A percentile compares a stretch with the other conserved stretches of the same genome.
Evolutionary conservation across 2,888 invertebrate genomes (phyloP).

Genomic region (Acanthopleura granulata): DNA sequence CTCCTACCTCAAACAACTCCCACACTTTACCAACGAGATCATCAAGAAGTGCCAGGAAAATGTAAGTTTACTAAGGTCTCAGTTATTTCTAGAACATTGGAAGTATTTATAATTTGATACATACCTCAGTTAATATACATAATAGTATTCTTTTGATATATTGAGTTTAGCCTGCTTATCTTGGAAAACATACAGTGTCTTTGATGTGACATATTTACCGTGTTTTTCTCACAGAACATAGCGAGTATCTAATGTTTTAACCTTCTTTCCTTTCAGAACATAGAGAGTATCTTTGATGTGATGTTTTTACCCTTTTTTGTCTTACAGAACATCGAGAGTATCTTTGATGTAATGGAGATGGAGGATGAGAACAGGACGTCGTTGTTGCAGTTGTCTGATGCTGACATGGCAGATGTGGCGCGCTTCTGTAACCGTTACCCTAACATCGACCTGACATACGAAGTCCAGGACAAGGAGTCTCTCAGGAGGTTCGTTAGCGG

Average conservation of each 20-base stretch:
- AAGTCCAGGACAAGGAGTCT: slow-evolving; percentile 85
- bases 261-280: no score
- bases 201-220: no score
- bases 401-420: slow-evolving; percentile 97
- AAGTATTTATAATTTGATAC: no score
- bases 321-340: slow-evolving; percentile 82
- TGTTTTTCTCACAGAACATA: no score
- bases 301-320: background rate
- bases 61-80: slow-evolving; percentile 70
- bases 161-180: no score
- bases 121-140: no score
- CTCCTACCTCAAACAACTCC: slow-evolving; percentile 95
- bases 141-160: no score
- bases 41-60: slow-evolving; percentile 93
- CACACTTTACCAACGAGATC: slow-evolving; percentile 91
- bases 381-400: slow-evolving; percentile 78
- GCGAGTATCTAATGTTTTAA: no score
- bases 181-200: no score
- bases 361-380: slow-evolving; percentile 88
- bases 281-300: no score
- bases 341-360: slow-evolving; percentile 95
- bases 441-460: slow-evolving; percentile 95
- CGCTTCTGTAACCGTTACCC: slow-evolving; percentile 99
- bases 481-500: slow-evolving; percentile 71
- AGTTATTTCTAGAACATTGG: no score